These are phyloP conservation scores for Sebastes iracundus DNA, from an alignment of 2,797 vertebrate species.

Conservation along the genomic window DNA sequence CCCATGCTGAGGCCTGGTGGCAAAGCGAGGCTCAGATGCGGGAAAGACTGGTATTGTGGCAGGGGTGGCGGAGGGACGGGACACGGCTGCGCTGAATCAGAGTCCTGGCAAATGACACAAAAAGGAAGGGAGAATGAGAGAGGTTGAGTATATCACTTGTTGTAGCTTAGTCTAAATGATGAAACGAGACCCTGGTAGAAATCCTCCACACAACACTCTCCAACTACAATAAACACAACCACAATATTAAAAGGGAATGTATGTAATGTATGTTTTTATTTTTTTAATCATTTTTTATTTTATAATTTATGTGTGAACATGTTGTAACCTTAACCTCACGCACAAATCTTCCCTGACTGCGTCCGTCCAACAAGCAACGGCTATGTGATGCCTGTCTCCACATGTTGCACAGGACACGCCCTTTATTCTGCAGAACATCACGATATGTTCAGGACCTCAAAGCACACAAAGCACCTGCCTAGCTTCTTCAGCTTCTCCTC, in stretches of 20 bases:
- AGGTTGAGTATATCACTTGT: neutral
- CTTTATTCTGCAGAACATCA: neutral
- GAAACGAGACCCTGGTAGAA: neutral
- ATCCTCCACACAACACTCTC: too few species aligned
- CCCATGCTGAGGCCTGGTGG: slow-evolving; percentile 85
- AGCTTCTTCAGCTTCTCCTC: neutral
- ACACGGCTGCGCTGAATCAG: slow-evolving; percentile 89
- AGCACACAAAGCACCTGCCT: neutral
- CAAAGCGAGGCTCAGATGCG: slow-evolving; percentile 85
- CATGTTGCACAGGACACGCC: neutral
- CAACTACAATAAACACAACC: too few species aligned
- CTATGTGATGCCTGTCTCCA: neutral
- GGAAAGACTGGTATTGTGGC: slow-evolving; percentile 87
- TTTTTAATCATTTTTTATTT: too few species aligned
- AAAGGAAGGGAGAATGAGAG: neutral
- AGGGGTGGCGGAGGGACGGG: slow-evolving; percentile 79
- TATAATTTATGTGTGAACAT: too few species aligned
- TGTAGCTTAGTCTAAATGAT: neutral
- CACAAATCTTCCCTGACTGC: too few species aligned
- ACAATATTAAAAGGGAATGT: neutral
- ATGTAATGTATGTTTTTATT: too few species aligned
- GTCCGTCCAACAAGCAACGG: neutral
- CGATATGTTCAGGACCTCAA: neutral
- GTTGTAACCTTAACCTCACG: too few species aligned
- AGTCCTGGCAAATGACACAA: slow-evolving; percentile 84